Percentiles rank a stretch among this genome's conserved stretches.
phyloP scores from a whole-genome alignment of 2,888 invertebrate genomes.

The Bombylius discolor region DNA sequence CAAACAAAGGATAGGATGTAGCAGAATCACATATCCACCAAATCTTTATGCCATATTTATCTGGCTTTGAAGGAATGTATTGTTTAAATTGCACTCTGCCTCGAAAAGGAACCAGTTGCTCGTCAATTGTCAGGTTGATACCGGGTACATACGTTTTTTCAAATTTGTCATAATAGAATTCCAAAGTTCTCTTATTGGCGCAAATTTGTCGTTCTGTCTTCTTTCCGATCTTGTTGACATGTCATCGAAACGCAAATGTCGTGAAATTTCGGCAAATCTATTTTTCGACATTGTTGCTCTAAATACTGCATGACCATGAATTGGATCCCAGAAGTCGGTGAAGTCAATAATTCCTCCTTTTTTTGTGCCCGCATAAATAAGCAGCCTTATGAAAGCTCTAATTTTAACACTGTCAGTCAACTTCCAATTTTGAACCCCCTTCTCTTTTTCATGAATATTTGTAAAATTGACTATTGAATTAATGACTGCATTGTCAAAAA shows the following conservation, averaged over 20 bases:
- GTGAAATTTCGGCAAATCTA: slow-evolving; percentile 4
- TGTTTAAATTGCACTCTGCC: slow-evolving; percentile 6
- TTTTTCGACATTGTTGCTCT: slow-evolving; percentile 5
- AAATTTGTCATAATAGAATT: slow-evolving; percentile 1
- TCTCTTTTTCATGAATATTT: too few species aligned
- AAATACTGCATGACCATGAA: slow-evolving; percentile 3
- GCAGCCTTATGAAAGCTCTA: neutral
- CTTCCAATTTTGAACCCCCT: too few species aligned
- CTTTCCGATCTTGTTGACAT: slow-evolving; percentile 1
- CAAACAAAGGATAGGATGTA: slow-evolving; percentile 1
- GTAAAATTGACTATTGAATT: too few species aligned
- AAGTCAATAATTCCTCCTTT: slow-evolving; percentile 3
- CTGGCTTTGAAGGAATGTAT: slow-evolving; percentile 2
- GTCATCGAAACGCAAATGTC: slow-evolving; percentile 4
- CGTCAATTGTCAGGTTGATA: slow-evolving; percentile 3
- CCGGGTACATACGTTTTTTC: slow-evolving; percentile 3
- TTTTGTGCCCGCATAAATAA: neutral
- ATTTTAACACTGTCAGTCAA: neutral
- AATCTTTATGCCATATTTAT: slow-evolving; percentile 7
- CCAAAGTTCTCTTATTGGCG: slow-evolving; percentile 1
- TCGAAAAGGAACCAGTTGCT: slow-evolving; percentile 5
- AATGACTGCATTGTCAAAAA: too few species aligned
- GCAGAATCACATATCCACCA: slow-evolving; percentile 5
- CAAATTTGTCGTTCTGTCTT: neutral
- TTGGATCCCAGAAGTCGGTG: slow-evolving; percentile 2